Conservation (phyloP, 2,888 invertebrate genomes). For the Pandemis heparana region DNA sequence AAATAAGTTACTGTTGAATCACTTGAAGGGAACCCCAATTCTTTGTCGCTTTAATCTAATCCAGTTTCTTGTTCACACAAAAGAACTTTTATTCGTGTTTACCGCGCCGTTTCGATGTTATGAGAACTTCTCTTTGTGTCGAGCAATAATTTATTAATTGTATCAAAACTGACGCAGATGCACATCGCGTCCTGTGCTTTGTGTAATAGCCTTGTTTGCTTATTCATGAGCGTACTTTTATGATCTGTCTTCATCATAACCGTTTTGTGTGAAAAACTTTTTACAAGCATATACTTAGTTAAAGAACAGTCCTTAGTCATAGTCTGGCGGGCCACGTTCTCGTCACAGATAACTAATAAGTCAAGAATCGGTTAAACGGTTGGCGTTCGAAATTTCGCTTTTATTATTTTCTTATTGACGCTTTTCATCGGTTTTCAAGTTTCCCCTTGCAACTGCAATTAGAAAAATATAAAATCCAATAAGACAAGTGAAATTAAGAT, state of each 20-base stretch:
- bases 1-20: constrained; percentile 46
- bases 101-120: constrained; percentile 66
- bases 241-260: constrained; percentile 23
- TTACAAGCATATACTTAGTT: neutral
- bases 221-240: constrained; percentile 51
- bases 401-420: too few species aligned
- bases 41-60: constrained; percentile 69
- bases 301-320: too few species aligned
- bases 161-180: constrained; percentile 66
- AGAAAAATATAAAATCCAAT: neutral
- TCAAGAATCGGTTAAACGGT: neutral
- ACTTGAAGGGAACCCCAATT: constrained; percentile 60
- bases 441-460: neutral
- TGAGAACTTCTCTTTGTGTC: constrained; percentile 57
- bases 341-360: neutral
- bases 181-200: constrained; percentile 56
- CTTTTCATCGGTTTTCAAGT: neutral
- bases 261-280: constrained; percentile 15
- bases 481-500: neutral
- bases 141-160: constrained; percentile 67
- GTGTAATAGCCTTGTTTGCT: constrained; percentile 50
- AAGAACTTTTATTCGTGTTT: constrained; percentile 68
- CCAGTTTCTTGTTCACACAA: constrained; percentile 64
- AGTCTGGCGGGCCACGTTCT: neutral
- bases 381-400: neutral